Evolutionary conservation across 2,888 invertebrate species (phyloP), one percentile per base, ranked within the genome.

Genomic region (Tenthredo distinguenda): DNA sequence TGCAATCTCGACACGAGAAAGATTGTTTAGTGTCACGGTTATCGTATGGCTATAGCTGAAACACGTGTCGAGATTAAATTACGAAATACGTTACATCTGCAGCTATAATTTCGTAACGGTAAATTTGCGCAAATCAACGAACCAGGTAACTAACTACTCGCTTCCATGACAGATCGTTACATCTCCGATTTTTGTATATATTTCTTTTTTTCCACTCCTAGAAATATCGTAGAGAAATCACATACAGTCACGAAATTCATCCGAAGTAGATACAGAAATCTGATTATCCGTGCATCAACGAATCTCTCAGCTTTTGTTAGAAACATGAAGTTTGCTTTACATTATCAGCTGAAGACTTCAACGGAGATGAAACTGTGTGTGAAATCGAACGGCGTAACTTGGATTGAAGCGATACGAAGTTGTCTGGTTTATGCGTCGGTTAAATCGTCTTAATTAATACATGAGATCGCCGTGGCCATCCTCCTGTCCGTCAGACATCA

Each of bases 361-460:
- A 81, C 58, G 37, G 15, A 55, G 3, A 12, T 62, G 15, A 21
- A 12, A 31, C 34, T 31, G 31, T 31, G 79, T 58, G 81, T 37
- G 58, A 50, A 58, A 81, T 62, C 62, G 40, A 81, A 50, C 62
- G 21, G 40, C 21, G 40, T 18, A 37, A n/a, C 62, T 37, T 40
- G 40, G 81, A 81, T 62, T 81, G 62, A 37, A 81, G 62, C 81
- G 81, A 62, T 81, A 81, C 58, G 81, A 62, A 1, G 21, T 81
- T 81, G 81, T 81, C 62, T 21, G 81, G 58, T 81, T 81, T 62
- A 81, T 81, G 58, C 81, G 62, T 62, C 62, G 50, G 81, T 43
- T 91, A 89, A 90, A 90, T 88, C 88, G 88, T 88, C 88, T 90
- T 90, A 91, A 91, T 91, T 91, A 89, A 90, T 91, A 90, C 90